Conservation (phyloP, 2,113 vertebrate species). For the Hypocryptadius cinnamomeus region DNA sequence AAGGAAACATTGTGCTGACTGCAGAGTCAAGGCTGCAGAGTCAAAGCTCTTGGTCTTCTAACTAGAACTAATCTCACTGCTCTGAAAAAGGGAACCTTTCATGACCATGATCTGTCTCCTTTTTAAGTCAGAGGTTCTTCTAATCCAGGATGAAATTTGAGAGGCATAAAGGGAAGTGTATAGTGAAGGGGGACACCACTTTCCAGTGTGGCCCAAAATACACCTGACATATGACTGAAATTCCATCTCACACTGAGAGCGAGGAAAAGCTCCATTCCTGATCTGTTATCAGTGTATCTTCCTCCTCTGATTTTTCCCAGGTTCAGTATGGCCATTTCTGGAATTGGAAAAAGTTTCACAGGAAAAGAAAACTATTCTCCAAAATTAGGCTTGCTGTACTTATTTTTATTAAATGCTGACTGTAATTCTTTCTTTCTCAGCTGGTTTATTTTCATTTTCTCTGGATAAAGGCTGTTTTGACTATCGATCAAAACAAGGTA, state of each 20-base stretch:
- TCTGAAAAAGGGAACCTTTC: background rate
- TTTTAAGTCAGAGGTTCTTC: background rate
- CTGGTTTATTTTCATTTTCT: conserved; percentile 38
- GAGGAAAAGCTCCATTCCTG: background rate
- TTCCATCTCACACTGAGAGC: background rate
- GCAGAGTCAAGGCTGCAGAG: background rate
- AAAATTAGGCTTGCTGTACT: background rate
- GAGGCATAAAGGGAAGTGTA: background rate
- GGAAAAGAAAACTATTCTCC: background rate
- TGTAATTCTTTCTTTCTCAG: background rate
- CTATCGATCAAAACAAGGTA: conserved; percentile 17
- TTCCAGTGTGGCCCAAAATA: background rate
- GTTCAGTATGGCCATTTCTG: background rate
- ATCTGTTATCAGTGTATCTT: background rate
- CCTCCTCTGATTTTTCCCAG: background rate
- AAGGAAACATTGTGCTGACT: conserved; percentile 16
- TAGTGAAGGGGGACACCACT: background rate
- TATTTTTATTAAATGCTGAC: background rate
- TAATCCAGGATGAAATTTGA: background rate
- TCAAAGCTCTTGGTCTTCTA: background rate
- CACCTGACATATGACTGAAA: background rate
- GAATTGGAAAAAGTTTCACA: background rate
- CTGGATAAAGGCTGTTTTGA: conserved; percentile 34
- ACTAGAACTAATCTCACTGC: background rate
- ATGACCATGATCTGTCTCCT: background rate